Conservation (phyloP, 2,797 vertebrate genomes). For the Poeciliopsis gracilis region DNA sequence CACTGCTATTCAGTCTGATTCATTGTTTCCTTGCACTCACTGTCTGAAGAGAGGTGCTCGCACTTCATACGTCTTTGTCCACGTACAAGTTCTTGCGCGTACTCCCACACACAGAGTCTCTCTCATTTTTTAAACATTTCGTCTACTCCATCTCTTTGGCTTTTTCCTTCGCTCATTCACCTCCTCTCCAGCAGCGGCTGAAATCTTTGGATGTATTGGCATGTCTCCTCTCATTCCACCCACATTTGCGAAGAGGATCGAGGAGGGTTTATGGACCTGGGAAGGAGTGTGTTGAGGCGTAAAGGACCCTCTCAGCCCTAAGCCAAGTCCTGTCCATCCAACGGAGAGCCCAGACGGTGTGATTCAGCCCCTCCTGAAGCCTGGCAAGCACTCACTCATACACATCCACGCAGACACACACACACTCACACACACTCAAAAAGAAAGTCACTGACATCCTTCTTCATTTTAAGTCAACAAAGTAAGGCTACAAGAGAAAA, state of each 20-base stretch:
- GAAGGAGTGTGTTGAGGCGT: constrained; percentile 74
- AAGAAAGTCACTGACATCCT: constrained; percentile 65
- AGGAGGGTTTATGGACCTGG: constrained; percentile 61
- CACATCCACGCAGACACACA: constrained; percentile 3
- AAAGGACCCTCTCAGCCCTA: constrained; percentile 80
- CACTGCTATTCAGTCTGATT: constrained; percentile 67
- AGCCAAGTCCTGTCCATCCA: constrained; percentile 78
- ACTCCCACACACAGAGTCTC: constrained; percentile 12
- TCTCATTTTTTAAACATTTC: constrained; percentile 46
- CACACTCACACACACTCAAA: constrained; percentile 52
- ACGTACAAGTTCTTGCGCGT: constrained; percentile 12
- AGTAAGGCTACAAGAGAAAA: constrained; percentile 30
- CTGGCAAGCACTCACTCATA: constrained; percentile 67
- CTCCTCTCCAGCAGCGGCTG: constrained; percentile 53
- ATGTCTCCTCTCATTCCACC: constrained; percentile 69
- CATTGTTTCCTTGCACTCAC: constrained; percentile 62
- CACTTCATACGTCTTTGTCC: constrained; percentile 44
- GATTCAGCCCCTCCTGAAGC: constrained; percentile 80
- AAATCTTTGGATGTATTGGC: constrained; percentile 68
- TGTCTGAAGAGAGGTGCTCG: constrained; percentile 51
- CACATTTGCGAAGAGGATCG: constrained; percentile 67
- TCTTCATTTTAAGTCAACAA: constrained; percentile 55
- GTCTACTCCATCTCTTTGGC: constrained; percentile 42
- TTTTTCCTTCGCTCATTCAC: constrained; percentile 21
- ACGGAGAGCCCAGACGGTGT: constrained; percentile 78